Percentiles rank a stretch among this genome's conserved stretches.
These are phyloP conservation scores for Drosophila pseudotakahashii DNA, from an alignment of 2,888 invertebrate genomes.

Conservation along the genomic window DNA sequence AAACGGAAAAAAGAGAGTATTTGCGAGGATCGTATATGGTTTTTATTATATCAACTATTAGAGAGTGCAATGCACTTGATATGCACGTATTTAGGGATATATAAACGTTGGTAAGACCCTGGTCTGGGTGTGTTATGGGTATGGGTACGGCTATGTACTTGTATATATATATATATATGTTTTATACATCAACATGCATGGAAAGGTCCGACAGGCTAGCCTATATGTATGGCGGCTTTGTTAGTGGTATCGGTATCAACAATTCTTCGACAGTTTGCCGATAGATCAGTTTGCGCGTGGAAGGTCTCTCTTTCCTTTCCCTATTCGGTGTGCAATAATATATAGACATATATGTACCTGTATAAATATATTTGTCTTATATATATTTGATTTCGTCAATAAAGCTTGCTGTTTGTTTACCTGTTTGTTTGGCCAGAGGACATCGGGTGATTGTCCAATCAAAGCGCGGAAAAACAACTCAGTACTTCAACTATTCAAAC, in stretches of 20 bases:
- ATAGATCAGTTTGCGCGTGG: conserved; percentile 78
- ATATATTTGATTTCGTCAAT: conserved; percentile 4
- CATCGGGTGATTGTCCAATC: conserved; percentile 8
- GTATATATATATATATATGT: background rate
- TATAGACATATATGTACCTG: background rate
- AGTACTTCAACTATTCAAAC: background rate
- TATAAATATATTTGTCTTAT: conserved; percentile 12
- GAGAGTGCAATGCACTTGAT: conserved; percentile 15
- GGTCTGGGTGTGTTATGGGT: conserved; percentile 5
- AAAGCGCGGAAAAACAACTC: background rate
- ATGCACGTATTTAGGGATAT: conserved; percentile 38
- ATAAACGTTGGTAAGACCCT: conserved; percentile 18
- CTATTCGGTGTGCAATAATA: conserved; percentile 4
- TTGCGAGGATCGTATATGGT: conserved; percentile 2
- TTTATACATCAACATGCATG: conserved; percentile 13
- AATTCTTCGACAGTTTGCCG: conserved; percentile 81
- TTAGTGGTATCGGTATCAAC: conserved; percentile 69
- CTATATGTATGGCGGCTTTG: conserved; percentile 39
- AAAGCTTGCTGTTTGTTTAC: conserved; percentile 14
- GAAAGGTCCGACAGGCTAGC: conserved; percentile 10
- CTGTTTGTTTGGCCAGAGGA: conserved; percentile 27
- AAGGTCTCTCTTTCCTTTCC: conserved; percentile 63
- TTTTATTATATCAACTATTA: conserved; percentile 9
- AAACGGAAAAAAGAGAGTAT: background rate
- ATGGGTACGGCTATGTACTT: conserved; percentile 6